Conservation (phyloP, 2,888 invertebrate genomes). For the Mesorhabditis spiculigera region DNA sequence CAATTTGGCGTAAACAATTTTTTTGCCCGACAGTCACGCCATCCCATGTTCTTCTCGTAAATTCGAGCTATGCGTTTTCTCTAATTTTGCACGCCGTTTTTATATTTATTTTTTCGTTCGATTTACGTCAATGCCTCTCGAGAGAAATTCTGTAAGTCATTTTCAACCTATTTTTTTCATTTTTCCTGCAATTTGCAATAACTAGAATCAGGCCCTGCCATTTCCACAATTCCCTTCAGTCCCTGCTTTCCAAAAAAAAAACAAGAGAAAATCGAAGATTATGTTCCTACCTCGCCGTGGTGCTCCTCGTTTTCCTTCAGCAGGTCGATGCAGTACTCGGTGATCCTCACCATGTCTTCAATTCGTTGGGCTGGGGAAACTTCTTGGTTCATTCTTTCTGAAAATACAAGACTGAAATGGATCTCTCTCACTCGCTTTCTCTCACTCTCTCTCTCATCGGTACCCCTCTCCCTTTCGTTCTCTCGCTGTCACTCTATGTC, state of each 20-base stretch:
- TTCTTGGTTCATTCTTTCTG: constrained; percentile 58
- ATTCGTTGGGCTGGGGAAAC: constrained; percentile 64
- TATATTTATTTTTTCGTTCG: too few relatives aligned
- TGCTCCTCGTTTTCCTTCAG: constrained; percentile 99
- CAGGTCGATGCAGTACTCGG: constrained; percentile 95
- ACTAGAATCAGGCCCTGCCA: not conserved
- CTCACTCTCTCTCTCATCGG: not conserved
- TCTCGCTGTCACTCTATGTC: not conserved
- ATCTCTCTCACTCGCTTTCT: not conserved
- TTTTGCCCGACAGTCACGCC: too few relatives aligned
- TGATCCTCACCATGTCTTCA: constrained; percentile 91
- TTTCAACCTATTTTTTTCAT: not conserved
- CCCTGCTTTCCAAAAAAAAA: not conserved
- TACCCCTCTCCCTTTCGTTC: constrained; percentile 20
- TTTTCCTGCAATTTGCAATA: constrained; percentile 1
- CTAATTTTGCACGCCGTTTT: too few relatives aligned
- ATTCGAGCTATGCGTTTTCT: too few relatives aligned
- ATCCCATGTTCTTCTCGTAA: too few relatives aligned
- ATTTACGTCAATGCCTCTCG: too few relatives aligned
- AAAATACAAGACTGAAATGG: constrained; percentile 14
- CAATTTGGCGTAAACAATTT: too few relatives aligned
- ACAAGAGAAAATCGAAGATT: constrained; percentile 15
- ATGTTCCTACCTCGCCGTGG: constrained; percentile 84
- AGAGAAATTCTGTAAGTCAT: too few relatives aligned
- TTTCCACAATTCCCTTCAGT: too few relatives aligned